Evolutionary conservation across 2,888 invertebrate species (phyloP).

Genomic region (Didymodactylos carnosus): DNA sequence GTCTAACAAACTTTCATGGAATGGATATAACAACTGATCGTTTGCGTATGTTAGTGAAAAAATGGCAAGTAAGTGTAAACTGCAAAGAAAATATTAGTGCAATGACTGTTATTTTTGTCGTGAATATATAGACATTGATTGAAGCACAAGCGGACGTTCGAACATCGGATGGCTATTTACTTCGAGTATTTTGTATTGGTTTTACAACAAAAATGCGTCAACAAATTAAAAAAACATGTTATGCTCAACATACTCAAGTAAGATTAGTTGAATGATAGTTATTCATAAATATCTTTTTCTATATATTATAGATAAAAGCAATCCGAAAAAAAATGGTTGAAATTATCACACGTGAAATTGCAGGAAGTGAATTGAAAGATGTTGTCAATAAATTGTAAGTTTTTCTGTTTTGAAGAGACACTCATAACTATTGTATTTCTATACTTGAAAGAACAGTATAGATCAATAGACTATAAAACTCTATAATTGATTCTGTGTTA

Average conservation of each 20-base stretch:
- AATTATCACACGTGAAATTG: slow-evolving; percentile 73
- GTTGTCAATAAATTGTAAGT: slow-evolving; percentile 68
- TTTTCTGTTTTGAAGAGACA: not conserved
- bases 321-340: slow-evolving; percentile 96
- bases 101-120: too few species aligned
- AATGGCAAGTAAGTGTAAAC: slow-evolving; percentile 51
- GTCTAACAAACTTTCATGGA: slow-evolving; percentile 95
- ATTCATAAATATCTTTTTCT: not conserved
- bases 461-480: too few species aligned
- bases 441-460: too few species aligned
- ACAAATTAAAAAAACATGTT: slow-evolving; percentile 88
- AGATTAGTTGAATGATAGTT: slow-evolving; percentile 15
- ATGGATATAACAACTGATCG: slow-evolving; percentile 99
- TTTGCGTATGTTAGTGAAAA: slow-evolving; percentile 96
- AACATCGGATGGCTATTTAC: slow-evolving; percentile 84
- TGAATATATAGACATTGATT: slow-evolving; percentile 58
- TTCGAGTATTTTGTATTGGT: slow-evolving; percentile 92
- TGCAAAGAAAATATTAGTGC: not conserved
- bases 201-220: slow-evolving; percentile 88
- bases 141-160: slow-evolving; percentile 93
- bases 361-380: slow-evolving; percentile 70
- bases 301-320: slow-evolving; percentile 46
- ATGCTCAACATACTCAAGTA: slow-evolving; percentile 92
- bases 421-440: too few species aligned
- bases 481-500: too few species aligned